phyloP scores from a whole-genome alignment of 2,113 vertebrate genomes.

The Catharus bicknelli region DNA sequence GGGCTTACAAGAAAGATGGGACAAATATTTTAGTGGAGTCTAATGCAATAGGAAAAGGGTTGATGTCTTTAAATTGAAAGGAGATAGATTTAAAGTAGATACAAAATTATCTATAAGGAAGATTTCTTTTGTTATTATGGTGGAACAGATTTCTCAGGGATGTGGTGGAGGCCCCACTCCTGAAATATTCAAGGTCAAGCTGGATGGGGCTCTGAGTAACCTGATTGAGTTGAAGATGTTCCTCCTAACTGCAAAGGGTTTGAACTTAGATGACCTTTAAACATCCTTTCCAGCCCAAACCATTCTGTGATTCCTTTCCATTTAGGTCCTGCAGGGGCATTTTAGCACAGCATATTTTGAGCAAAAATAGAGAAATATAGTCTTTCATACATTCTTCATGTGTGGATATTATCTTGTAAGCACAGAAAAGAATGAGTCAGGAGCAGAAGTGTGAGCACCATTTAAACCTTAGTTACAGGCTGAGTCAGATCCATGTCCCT shows the following conservation, averaged over 20 bases:
- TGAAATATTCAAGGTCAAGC: neutral
- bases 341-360: neutral
- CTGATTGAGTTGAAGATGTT: neutral
- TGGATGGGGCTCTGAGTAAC: neutral
- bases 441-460: neutral
- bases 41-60: neutral
- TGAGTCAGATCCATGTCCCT: slow-evolving; percentile 11
- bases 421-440: neutral
- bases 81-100: neutral
- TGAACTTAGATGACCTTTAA: neutral
- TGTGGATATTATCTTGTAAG: neutral
- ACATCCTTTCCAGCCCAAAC: neutral
- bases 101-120: neutral
- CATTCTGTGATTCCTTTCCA: neutral
- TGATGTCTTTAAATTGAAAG: neutral
- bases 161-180: neutral
- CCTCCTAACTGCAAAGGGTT: neutral
- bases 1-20: neutral
- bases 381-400: slow-evolving; percentile 8
- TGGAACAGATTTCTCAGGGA: neutral
- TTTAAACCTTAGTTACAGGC: slow-evolving; percentile 12
- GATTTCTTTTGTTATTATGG: neutral
- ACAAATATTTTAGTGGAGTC: neutral
- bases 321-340: neutral
- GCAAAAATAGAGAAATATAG: neutral